Evolutionary conservation across 2,888 invertebrate genomes (phyloP).

Genomic region (Cistogaster globosa): DNA sequence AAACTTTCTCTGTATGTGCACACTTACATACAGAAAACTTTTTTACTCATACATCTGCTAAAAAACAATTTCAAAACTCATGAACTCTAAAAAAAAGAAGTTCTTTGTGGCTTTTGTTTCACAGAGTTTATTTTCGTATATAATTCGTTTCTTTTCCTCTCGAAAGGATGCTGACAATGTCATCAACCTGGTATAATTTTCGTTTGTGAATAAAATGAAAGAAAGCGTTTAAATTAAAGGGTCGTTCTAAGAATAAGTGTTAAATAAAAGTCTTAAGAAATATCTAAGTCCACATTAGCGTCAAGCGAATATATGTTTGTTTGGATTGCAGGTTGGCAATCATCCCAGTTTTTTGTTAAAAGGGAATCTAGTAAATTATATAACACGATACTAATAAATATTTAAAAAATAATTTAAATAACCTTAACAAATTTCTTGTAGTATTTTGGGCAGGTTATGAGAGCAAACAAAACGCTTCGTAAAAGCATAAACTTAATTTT

Average conservation of each 20-base stretch:
- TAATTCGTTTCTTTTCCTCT: neutral
- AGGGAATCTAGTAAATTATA: too few species aligned
- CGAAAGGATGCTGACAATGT: constrained; percentile 62
- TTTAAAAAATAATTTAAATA: too few species aligned
- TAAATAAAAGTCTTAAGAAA: neutral
- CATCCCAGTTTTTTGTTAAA: too few species aligned
- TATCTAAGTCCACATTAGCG: too few species aligned
- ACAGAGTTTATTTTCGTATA: neutral
- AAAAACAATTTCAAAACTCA: neutral
- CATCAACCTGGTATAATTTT: constrained; percentile 54
- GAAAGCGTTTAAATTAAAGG: constrained; percentile 20
- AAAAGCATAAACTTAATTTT: too few species aligned
- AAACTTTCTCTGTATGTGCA: constrained; percentile 7
- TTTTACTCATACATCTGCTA: neutral
- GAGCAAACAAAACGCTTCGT: too few species aligned
- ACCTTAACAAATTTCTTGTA: too few species aligned
- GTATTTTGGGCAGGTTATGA: too few species aligned
- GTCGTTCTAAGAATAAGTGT: neutral
- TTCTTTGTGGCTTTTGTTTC: constrained; percentile 9
- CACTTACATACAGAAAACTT: neutral
- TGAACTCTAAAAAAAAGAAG: constrained; percentile 38
- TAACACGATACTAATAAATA: too few species aligned
- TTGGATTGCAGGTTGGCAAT: too few species aligned
- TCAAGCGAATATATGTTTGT: too few species aligned
- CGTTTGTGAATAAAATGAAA: constrained; percentile 27